Evolutionary conservation across 2,797 vertebrate genomes (phyloP), one percentile per base, ranked within the genome.

Genomic region (Acipenser ruthenus): DNA sequence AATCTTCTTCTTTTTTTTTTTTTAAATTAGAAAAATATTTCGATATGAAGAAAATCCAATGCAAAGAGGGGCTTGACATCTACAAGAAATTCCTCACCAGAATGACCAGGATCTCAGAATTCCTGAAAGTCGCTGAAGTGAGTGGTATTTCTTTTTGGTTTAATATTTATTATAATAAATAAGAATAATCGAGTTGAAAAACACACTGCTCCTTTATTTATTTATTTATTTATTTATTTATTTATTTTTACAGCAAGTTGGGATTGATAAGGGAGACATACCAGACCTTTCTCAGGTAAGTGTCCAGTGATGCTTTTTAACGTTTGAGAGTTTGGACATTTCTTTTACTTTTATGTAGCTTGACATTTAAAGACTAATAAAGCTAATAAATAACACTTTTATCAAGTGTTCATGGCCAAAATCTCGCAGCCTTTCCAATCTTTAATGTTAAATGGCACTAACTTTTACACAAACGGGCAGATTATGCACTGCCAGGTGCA

Each of bases 81-180:
- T 99, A 99, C 79, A 98, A 99, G 88, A 99, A 99, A 82, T 99
- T 99, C 73, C 92, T 99, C 65, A 99, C 97, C 73, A 87, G 96
- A 82, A 99, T 99, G 97, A 98, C 97, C 5, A 90, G 97, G 70
- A 99, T 99, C 84, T 99, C 97, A 0, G 97, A 99, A 79, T 99
- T 99, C 84, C 92, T 99, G 71, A 99, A 99, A 94, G 97, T 99
- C 82, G 97, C 97, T 68, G 97, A 99, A 93, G 97, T 99, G 89
- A 90, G 78, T 65, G 50, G 51, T 37, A 58, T 55, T 9, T 48
- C 15, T 12, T 18, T 47, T 37, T 5, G n/a, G 15, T 51, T 13
- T n/a, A 12, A 49, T 10, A 15, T n/a, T 52, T 8, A 10, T 18
- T 37, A 63, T 49, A 50, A 48, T 59, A 49, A 49, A 12, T 49